Evolutionary conservation across 2,113 vertebrate species (phyloP).

Genomic region (Neolamprologus caudopunctatus): DNA sequence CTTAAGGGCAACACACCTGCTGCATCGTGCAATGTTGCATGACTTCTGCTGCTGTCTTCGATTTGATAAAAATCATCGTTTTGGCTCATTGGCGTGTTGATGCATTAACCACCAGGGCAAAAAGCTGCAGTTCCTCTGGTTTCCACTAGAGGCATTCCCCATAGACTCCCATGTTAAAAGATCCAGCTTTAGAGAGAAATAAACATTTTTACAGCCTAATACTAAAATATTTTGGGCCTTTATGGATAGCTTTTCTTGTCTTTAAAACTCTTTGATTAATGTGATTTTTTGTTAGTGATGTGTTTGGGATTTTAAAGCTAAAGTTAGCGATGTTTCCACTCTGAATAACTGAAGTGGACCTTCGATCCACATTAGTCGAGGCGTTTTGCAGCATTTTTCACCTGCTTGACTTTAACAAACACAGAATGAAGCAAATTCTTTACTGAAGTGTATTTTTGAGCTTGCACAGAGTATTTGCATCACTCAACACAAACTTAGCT

Average conservation of each 20-base stretch:
- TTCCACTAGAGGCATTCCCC: neutral
- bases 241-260: rapidly evolving
- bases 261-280: neutral
- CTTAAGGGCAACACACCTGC: neutral
- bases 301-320: neutral
- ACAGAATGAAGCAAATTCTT: neutral
- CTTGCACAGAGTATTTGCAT: neutral
- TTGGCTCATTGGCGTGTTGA: neutral
- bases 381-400: neutral
- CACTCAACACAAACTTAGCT: neutral
- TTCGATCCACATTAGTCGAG: rapidly evolving
- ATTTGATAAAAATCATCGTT: neutral
- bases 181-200: neutral
- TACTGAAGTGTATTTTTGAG: neutral
- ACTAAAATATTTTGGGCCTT: neutral
- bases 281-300: rapidly evolving
- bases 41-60: neutral
- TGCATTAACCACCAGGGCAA: neutral
- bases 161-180: neutral
- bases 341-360: neutral
- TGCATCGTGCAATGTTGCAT: neutral
- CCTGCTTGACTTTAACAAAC: neutral
- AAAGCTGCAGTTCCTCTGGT: neutral
- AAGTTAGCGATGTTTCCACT: neutral
- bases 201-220: neutral